Percentiles rank a stretch among this genome's conserved stretches.
Evolutionary conservation across 2,797 vertebrate genomes (phyloP).

Genomic region (Meriones psammophilus): DNA sequence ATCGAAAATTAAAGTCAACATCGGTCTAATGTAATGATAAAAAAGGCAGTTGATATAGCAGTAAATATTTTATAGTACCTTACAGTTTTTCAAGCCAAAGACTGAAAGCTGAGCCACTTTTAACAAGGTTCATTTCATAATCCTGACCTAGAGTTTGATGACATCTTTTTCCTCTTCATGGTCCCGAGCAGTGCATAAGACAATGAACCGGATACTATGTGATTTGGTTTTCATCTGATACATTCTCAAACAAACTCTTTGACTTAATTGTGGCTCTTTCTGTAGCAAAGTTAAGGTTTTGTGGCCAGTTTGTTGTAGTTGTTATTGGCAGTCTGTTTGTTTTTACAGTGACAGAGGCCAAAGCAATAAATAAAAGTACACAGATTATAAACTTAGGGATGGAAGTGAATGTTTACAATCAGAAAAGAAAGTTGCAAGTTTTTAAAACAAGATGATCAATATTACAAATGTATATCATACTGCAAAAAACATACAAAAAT

Average conservation of each 20-base stretch:
- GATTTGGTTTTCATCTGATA: not conserved
- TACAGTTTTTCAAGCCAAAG: not conserved
- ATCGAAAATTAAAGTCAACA: constrained; percentile 21
- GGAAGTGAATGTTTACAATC: not conserved
- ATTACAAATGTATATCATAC: not conserved
- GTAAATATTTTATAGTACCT: not conserved
- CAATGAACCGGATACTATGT: not conserved
- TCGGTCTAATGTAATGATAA: not conserved
- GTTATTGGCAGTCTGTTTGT: not conserved
- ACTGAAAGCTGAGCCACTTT: not conserved
- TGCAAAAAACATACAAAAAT: constrained; percentile 7
- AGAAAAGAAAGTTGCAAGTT: not conserved
- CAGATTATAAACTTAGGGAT: not conserved
- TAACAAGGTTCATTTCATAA: not conserved
- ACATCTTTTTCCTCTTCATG: not conserved
- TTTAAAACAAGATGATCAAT: not conserved
- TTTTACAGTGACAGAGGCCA: not conserved
- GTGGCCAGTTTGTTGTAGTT: too few relatives aligned
- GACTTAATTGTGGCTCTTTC: not conserved
- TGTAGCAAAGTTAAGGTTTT: not conserved
- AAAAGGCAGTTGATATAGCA: not conserved
- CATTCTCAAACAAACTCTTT: not conserved
- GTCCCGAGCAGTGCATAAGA: not conserved
- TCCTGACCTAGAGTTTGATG: not conserved
- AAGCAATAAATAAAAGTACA: constrained; percentile 3